Base-by-base conservation (phyloP, 2,113 vertebrate species). In the Phalacrocorax pelagicus region DNA sequence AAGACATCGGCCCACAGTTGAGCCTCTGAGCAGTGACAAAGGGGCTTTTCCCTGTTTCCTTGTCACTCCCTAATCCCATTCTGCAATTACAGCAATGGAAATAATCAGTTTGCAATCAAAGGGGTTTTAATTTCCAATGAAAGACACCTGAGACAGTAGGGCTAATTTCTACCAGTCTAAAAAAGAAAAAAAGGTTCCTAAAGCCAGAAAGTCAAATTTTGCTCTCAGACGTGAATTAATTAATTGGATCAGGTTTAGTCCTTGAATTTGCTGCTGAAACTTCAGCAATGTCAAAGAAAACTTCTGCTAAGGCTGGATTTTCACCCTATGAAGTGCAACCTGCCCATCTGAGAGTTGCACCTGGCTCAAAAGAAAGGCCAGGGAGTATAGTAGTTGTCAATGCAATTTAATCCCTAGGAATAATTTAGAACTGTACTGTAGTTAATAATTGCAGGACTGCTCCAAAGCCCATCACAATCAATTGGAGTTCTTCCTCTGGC, bases 181-280 rank as follows among this genome's bases (percentile, higher is more conserved):
- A 88, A 88, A 86, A 72, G 34, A 65, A 67, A 75, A 83, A 74
- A 78, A 18, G 26, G 5, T 77, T 81, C 42, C 62, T 85, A 80
- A 92, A 94, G 21, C 6, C 61, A 90, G 74, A 83, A 93, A 75
- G 58, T 72, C 1, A 77, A 55, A 85, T 85, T 81, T 90, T 74
- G 19, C n/a, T 69, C 58, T 92, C 67, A 80, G 44, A 73, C 1
- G 4, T 58, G 11, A 87, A 55, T 85, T n/a, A 52, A 86, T 71
- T 89, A 1, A 61, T n/a, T 77, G 54, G 40, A 61, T 92, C 70
- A 67, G 32, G 58, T 51, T 88, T 73, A 58, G 51, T 84, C 38
- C 26, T 95, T 77, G 49, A 78, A 77, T 77, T 80, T 85, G 62
- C 62, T 97, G 61, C 54, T 95, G 86, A 73, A 94, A 88, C 36